These are phyloP conservation scores for Caenorhabditis sinica DNA, from an alignment of 2,888 invertebrate genomes.

Conservation along the genomic window DNA sequence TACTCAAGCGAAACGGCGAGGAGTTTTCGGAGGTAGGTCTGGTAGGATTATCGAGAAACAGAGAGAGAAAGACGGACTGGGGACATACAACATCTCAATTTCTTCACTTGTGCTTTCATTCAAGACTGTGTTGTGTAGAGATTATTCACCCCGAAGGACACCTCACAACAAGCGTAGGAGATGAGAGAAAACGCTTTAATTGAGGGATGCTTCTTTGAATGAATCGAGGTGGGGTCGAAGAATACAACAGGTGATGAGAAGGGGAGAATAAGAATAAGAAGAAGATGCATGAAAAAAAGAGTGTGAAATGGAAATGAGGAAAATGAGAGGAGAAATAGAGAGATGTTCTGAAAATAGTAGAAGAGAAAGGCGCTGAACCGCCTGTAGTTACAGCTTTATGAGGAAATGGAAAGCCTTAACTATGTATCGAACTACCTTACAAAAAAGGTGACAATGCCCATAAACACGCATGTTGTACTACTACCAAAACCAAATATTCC, in stretches of 20 bases:
- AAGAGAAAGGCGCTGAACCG: constrained; percentile 36
- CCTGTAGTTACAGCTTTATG: constrained; percentile 52
- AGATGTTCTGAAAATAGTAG: constrained; percentile 27
- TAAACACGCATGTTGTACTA: constrained; percentile 43
- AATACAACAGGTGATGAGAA: constrained; percentile 36
- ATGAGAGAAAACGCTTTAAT: constrained; percentile 23
- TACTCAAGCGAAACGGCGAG: constrained; percentile 46
- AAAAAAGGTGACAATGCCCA: constrained; percentile 55
- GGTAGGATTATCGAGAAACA: constrained; percentile 50
- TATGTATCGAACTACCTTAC: constrained; percentile 53
- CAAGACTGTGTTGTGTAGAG: constrained; percentile 28
- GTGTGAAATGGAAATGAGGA: constrained; percentile 21
- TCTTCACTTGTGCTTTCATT: constrained; percentile 36
- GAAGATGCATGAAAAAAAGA: constrained; percentile 15
- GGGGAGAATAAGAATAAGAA: constrained; percentile 1
- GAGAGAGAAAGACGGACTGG: background rate
- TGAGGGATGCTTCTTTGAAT: constrained; percentile 40
- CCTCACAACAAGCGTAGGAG: background rate
- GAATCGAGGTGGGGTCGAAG: constrained; percentile 45
- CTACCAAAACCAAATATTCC: constrained; percentile 39
- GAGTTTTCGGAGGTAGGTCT: constrained; percentile 9
- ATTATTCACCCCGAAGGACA: constrained; percentile 47
- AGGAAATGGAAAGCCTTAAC: constrained; percentile 20
- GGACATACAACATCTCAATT: background rate
- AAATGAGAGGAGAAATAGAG: constrained; percentile 5